Conservation (phyloP, 2,113 vertebrate species). For the Cyanoramphus novaezelandiae region DNA sequence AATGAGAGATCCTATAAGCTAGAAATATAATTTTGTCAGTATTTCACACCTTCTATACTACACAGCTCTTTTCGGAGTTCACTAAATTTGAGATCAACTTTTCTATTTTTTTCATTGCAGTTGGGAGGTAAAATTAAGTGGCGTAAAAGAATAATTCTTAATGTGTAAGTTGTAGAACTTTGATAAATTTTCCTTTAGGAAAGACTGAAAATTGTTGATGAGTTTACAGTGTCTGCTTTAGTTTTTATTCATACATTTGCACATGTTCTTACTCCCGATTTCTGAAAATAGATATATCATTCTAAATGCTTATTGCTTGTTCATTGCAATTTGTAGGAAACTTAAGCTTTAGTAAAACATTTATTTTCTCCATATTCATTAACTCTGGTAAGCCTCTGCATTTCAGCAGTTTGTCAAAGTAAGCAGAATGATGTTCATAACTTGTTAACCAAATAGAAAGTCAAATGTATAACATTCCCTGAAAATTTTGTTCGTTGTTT, state of each 20-base stretch:
- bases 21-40: neutral
- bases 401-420: neutral
- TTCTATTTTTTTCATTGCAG: neutral
- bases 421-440: neutral
- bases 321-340: neutral
- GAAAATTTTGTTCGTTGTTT: neutral
- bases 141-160: neutral
- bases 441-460: constrained; percentile 4
- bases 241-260: neutral
- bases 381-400: neutral
- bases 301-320: neutral
- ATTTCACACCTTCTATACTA: neutral
- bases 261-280: neutral
- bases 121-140: neutral
- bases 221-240: neutral
- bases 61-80: neutral
- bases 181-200: neutral
- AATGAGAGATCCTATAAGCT: neutral
- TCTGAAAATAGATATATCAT: neutral
- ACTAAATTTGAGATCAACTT: neutral
- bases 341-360: neutral
- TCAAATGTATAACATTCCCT: neutral
- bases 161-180: neutral
- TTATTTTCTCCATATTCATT: neutral
- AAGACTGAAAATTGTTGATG: neutral